These are phyloP conservation scores for Scomber scombrus DNA, from an alignment of 2,113 vertebrate genomes.

Conservation along the genomic window DNA sequence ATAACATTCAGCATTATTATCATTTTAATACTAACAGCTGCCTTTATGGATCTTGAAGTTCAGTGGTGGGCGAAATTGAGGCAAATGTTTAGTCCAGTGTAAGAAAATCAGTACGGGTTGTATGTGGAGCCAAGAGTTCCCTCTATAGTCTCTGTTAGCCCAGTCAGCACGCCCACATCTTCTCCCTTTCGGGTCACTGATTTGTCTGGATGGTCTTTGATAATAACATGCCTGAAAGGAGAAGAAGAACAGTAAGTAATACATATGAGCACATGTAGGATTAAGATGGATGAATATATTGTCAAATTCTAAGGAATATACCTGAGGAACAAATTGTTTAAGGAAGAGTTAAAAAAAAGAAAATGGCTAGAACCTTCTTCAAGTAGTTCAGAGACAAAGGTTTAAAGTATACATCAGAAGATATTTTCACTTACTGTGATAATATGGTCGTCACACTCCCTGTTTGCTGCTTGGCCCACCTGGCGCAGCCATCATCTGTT, in stretches of 20 bases:
- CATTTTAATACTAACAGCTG: conserved; percentile 41
- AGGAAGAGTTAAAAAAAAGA: neutral
- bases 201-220: conserved; percentile 18
- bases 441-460: conserved; percentile 64
- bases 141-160: neutral
- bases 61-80: conserved; percentile 10
- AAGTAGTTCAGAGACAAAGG: neutral
- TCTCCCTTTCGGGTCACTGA: conserved; percentile 8
- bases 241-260: neutral
- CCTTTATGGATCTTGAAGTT: conserved; percentile 27
- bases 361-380: neutral
- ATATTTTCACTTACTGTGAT: conserved; percentile 50
- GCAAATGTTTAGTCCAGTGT: conserved; percentile 44
- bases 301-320: neutral
- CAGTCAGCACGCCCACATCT: neutral
- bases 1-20: conserved; percentile 47
- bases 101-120: conserved; percentile 27
- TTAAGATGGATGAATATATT: no score
- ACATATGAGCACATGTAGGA: neutral
- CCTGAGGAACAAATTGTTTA: neutral
- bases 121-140: neutral
- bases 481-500: conserved; percentile 80
- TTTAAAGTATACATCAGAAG: neutral
- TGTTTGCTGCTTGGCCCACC: conserved; percentile 74
- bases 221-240: conserved; percentile 42